Base-by-base conservation (phyloP, 1,140 invertebrate species). In the Trichonephila clavipes region DNA sequence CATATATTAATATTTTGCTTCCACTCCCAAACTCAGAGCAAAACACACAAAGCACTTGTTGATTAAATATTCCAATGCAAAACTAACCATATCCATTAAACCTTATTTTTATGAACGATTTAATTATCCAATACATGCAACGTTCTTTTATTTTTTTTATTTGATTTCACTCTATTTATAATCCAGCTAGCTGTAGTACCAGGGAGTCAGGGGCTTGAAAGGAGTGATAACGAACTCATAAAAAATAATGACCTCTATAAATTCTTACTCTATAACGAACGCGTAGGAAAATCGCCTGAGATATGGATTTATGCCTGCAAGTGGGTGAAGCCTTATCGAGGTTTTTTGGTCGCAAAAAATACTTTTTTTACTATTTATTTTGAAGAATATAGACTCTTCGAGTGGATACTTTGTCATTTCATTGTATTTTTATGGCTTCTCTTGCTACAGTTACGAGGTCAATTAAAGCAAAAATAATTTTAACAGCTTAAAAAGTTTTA, bases 281-380 rank as follows among this genome's bases (percentile, higher is more conserved):
- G 72, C 28, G 16, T 18, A 34, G 28, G 18, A 77, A 77, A 77
- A 40, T 77, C 72, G 34, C 34, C 28, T 28, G 0, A 77, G 72
- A 77, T 77, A 77, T 77, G 72, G 34, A 77, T 77, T 77, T 77
- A 77, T 77, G 72, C 72, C 72, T 77, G 40, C 34, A 77, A 77
- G 72, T 77, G 72, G 72, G 72, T 77, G 72, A 34, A 34, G 16
- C 28, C 34, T 77, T 77, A 77, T 77, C 72, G 34, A 19, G 72
- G 18, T 40, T 77, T 34, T 16, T 77, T 77, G 34, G 72, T 77
- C 72, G 18, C 18, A 14, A 19, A 18, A 77, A 18, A 77, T 28
- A 34, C 34, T 77, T 40, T 66, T 61, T 18, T 64, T 24, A 0
- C 21, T 40, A 28, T 40, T 77, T 18, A 18, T 28, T 77, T 16